Base-by-base conservation (phyloP, 2,888 invertebrate species). In the Operophtera brumata region DNA sequence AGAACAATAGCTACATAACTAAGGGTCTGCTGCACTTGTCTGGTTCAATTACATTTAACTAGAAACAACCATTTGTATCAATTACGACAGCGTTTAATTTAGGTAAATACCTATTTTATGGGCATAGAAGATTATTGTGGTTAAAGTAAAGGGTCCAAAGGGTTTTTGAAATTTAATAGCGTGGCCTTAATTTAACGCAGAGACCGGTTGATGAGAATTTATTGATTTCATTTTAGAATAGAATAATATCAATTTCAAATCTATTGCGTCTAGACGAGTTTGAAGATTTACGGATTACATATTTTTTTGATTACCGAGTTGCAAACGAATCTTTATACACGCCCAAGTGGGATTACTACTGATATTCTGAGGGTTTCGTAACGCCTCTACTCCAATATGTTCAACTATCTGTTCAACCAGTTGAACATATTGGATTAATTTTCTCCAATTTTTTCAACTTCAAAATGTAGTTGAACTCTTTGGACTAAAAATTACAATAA, bases 11-110 rank as follows among this genome's bases (percentile, higher is more conserved):
- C 60, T 48, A 54, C 55, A 47, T 65, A 70, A 70, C 63, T 66
- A 20, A 6, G 47, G 67, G 67, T 66, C 65, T 69, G 69, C 66
- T 78, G 77, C 77, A 80, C 77, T 81, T 77, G 70, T 73, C 73
- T 71, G 65, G 70, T 78, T 78, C 86, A 87, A 88, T 90, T 89
- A 80, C 65, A 67, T 77, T 84, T 82, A 89, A 89, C 83, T 85
- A 80, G 80, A 75, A 85, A 86, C 82, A 80, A 72, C 86, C 87
- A 89, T 90, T 89, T 84, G 79, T 90, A 82, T 89, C 89, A 90
- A 89, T 90, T 88, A 85, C 77, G 75, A 67, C 74, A 68, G 71
- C 78, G 76, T 79, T 88, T 84, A 87, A 88, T 88, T 88, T 85
- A 77, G 83, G 81, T 83, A 84, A 86, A 88, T 84, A 86, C 81